Conservation (phyloP, 2,888 invertebrate genomes). For the Gibbula magus region DNA sequence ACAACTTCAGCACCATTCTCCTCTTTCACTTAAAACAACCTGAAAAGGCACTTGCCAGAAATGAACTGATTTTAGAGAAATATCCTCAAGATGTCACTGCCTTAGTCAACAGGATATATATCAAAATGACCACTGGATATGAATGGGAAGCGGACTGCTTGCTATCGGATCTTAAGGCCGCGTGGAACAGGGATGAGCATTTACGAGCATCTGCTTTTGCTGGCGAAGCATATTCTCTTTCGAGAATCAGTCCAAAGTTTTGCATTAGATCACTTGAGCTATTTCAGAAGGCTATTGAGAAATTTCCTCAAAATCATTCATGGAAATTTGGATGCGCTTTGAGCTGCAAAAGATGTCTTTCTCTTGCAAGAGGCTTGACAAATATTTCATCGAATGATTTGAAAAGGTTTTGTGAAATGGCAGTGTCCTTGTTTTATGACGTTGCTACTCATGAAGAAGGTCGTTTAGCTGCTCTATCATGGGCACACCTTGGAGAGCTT, state of each 20-base stretch:
- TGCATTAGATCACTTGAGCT: not conserved
- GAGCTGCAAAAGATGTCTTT: not conserved
- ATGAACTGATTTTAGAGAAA: not conserved
- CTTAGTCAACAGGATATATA: not conserved
- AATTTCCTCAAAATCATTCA: not conserved
- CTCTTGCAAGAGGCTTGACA: not conserved
- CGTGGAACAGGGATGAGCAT: too few species aligned
- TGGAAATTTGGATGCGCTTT: not conserved
- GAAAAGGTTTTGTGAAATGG: not conserved
- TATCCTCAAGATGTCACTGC: not conserved
- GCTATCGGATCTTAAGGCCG: not conserved
- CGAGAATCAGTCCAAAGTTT: not conserved
- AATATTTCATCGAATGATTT: not conserved
- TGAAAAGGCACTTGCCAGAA: not conserved
- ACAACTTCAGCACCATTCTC: not conserved
- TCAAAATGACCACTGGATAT: not conserved
- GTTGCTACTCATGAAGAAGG: not conserved
- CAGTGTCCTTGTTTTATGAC: not conserved
- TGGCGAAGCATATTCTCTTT: not conserved
- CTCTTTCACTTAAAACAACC: not conserved
- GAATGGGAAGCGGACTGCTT: not conserved
- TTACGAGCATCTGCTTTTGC: not conserved
- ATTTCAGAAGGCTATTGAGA: not conserved
- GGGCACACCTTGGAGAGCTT: not conserved
- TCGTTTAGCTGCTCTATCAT: not conserved